phyloP scores from a whole-genome alignment of 2,888 invertebrate genomes.

The Loripinus fragilis region DNA sequence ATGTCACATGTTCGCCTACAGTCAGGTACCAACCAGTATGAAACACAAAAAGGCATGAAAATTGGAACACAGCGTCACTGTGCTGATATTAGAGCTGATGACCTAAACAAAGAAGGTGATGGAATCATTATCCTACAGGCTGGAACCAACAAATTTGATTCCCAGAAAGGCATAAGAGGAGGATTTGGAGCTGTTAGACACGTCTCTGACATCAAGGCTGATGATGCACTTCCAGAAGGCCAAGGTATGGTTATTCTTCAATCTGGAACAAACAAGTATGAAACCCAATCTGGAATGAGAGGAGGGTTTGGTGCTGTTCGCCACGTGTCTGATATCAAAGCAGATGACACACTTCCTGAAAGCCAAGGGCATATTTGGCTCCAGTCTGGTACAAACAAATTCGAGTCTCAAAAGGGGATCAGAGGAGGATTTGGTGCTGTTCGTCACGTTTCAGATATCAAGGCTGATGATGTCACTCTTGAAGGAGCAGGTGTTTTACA shows the following conservation, averaged over 20 bases:
- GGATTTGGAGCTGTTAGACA: slow-evolving; percentile 77
- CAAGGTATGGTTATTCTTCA: slow-evolving; percentile 79
- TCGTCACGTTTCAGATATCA: slow-evolving; percentile 81
- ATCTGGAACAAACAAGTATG: slow-evolving; percentile 81
- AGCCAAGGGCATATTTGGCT: slow-evolving; percentile 77
- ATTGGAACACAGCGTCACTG: slow-evolving; percentile 79
- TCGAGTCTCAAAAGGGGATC: slow-evolving; percentile 81
- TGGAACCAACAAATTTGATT: slow-evolving; percentile 81
- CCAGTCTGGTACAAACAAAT: slow-evolving; percentile 82
- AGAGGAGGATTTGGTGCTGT: slow-evolving; percentile 73
- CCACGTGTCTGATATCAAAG: slow-evolving; percentile 81
- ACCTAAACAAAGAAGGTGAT: slow-evolving; percentile 73
- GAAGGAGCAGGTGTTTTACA: slow-evolving; percentile 77
- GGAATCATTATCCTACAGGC: slow-evolving; percentile 79
- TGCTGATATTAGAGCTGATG: slow-evolving; percentile 81
- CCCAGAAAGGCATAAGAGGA: slow-evolving; percentile 78
- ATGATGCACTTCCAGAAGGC: slow-evolving; percentile 74
- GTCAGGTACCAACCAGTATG: slow-evolving; percentile 74
- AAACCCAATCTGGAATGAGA: slow-evolving; percentile 79
- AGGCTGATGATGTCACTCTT: slow-evolving; percentile 75
- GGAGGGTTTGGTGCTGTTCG: slow-evolving; percentile 73
- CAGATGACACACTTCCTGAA: slow-evolving; percentile 75
- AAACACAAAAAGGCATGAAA: slow-evolving; percentile 73
- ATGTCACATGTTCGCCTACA: slow-evolving; percentile 75
- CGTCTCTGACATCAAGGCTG: slow-evolving; percentile 81